Base-by-base conservation (phyloP, 2,888 invertebrate genomes). In the Gari tellinella region DNA sequence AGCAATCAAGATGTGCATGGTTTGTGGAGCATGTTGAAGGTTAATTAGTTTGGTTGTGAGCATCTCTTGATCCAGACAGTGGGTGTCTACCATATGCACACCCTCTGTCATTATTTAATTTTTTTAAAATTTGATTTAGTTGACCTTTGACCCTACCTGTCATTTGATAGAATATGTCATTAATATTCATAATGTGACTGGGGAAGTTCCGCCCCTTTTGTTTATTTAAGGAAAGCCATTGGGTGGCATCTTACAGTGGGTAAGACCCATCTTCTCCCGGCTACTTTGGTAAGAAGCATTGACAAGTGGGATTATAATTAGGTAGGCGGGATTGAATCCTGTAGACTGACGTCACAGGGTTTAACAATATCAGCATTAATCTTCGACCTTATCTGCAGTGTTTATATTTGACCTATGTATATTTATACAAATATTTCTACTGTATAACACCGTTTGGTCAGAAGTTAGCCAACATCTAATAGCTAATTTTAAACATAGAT, bases 121-220 rank as follows among this genome's bases (percentile, higher is more conserved):
- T 86, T 86, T 86, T 86, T 82, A 86, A 86, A 86, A 86, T 52
- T 72, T 76, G 69, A 73, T 79, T 74, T 61, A 75, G 57, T 45
- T 86, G 86, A 86, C 85, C 86, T 86, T 86, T 86, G 85, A 83
- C 79, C 86, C 77, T 52, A 17, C 23, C 53, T 72, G 72, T 73
- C 69, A 77, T 72, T 72, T 43, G 65, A 56, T 65, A 60, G 45
- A 25, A 52, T 43, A 19, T n/a, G 38, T 56, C 48, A 66, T 69
- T 48, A 43, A 43, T 66, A 66, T 66, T 26, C 49, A 62, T 43
- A 43, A 52, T 43, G 15, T 62, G 62, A 31, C 31, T 7, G 10
- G 31, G 31, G 31, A 31, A 10, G 31, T n/a, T 31, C 31, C 31
- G 4, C 31, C 31, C 31, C 10, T 10, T 31, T 31, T 31, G 31